phyloP scores from a whole-genome alignment of 2,113 vertebrate genomes.

The Urocolius indicus region DNA sequence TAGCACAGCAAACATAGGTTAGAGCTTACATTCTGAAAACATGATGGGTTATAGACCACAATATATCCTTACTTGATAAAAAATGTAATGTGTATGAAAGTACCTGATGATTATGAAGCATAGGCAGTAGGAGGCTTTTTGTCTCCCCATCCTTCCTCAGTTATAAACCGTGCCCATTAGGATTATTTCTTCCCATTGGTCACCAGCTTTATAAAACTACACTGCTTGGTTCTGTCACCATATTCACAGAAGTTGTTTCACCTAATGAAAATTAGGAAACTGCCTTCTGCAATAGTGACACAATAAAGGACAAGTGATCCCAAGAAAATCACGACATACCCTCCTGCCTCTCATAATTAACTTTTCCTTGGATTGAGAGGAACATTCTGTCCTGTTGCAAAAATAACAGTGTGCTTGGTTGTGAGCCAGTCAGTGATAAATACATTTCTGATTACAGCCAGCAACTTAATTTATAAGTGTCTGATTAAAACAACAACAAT shows the following conservation, averaged over 20 bases:
- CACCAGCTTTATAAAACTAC: not conserved
- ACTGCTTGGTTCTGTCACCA: not conserved
- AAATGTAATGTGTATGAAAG: not conserved
- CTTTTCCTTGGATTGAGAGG: conserved; percentile 16
- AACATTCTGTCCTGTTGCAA: conserved; percentile 19
- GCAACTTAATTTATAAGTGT: conserved; percentile 33
- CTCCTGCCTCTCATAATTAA: not conserved
- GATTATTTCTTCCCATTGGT: not conserved
- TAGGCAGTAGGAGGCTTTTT: not conserved
- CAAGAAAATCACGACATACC: conserved; percentile 5
- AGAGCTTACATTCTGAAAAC: not conserved
- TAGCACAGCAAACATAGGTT: conserved; percentile 6
- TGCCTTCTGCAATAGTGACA: not conserved
- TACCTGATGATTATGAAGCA: not conserved
- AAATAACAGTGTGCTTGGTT: conserved; percentile 48
- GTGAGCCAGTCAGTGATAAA: conserved; percentile 40
- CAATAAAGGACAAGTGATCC: not conserved
- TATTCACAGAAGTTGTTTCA: not conserved
- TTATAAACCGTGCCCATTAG: not conserved
- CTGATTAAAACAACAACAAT: not conserved
- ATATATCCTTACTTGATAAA: not conserved
- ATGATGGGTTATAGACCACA: not conserved
- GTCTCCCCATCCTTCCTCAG: not conserved
- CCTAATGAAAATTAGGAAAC: not conserved
- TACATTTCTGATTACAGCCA: conserved; percentile 42